These are phyloP conservation scores for Spilogale gracilis DNA, from an alignment of 2,113 vertebrate genomes.

Conservation along the genomic window DNA sequence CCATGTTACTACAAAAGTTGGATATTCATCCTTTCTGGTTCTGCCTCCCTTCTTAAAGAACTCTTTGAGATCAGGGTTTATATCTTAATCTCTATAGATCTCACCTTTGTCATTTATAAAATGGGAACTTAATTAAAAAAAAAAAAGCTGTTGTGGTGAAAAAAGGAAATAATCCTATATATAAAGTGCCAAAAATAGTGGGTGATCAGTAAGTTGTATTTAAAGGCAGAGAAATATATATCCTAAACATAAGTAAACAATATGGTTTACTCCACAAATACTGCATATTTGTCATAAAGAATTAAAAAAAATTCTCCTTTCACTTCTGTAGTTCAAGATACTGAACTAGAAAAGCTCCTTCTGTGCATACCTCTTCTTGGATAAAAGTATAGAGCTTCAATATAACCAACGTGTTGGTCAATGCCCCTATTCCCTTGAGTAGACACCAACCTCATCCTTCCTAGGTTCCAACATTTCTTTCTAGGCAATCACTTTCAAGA, in stretches of 20 bases:
- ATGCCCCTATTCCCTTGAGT: too few species aligned
- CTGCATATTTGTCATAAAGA: background rate
- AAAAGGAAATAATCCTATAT: background rate
- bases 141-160: background rate
- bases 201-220: conserved; percentile 2
- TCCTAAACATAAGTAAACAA: background rate
- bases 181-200: background rate
- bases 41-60: background rate
- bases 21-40: too few species aligned
- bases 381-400: background rate
- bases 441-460: background rate
- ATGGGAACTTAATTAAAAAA: background rate
- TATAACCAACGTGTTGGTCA: background rate
- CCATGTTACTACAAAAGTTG: too few species aligned
- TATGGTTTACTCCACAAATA: background rate
- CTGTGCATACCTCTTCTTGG: background rate
- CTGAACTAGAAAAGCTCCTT: background rate
- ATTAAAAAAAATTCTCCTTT: background rate
- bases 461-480: background rate
- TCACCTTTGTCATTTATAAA: background rate
- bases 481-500: background rate
- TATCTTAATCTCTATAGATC: background rate
- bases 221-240: background rate
- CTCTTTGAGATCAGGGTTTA: background rate
- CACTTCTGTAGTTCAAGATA: background rate